phyloP scores from a whole-genome alignment of 2,113 vertebrate genomes.

The Pituophis catenifer region DNA sequence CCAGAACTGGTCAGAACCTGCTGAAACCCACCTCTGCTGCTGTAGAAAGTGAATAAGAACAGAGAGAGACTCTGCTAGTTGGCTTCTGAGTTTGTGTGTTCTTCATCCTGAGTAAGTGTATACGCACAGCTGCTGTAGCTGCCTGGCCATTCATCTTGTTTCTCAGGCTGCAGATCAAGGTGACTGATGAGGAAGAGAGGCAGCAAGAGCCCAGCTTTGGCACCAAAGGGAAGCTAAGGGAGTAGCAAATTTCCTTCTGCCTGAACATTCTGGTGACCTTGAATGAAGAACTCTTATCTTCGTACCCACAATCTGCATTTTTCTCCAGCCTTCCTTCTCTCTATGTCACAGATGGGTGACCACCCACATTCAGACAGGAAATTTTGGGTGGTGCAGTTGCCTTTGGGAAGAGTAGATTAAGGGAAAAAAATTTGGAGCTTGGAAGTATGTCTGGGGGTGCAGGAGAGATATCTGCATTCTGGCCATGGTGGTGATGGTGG shows the following conservation, averaged over 20 bases:
- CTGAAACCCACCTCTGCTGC: too few species aligned
- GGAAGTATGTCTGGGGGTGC: background rate
- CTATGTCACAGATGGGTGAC: background rate
- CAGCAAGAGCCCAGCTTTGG: background rate
- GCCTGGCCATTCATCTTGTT: background rate
- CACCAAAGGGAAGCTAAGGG: constrained; percentile 16
- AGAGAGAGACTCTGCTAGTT: background rate
- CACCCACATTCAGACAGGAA: background rate
- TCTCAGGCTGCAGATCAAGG: constrained; percentile 9
- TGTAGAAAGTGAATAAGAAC: background rate
- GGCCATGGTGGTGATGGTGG: background rate
- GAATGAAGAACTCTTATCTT: background rate
- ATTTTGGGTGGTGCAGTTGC: background rate
- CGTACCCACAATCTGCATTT: background rate
- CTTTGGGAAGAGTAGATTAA: background rate
- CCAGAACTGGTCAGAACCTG: too few species aligned
- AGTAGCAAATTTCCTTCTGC: constrained; percentile 23
- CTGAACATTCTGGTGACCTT: background rate
- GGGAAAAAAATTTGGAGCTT: background rate
- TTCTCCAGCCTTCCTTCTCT: background rate
- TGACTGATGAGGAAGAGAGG: constrained; percentile 12
- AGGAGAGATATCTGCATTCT: background rate
- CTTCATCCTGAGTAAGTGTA: background rate
- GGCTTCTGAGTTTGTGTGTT: background rate
- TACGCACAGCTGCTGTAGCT: background rate